phyloP scores from a whole-genome alignment of 1,140 invertebrate species.

The Drosophila miranda region DNA sequence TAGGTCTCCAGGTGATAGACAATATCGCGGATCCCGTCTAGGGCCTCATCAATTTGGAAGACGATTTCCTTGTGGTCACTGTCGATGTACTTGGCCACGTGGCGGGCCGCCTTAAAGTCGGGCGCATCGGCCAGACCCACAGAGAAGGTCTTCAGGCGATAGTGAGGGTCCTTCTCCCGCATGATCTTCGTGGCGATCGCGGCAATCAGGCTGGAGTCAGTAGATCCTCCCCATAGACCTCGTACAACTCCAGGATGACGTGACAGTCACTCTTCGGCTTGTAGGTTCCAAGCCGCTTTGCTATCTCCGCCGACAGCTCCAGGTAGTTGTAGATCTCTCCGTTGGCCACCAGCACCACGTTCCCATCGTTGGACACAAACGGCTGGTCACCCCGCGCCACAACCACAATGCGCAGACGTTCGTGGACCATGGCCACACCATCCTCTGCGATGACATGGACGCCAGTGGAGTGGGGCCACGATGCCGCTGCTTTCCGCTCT shows the following conservation, averaged over 20 bases:
- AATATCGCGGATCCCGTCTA: conserved; percentile 87
- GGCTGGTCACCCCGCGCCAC: conserved; percentile 74
- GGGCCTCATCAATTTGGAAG: conserved; percentile 89
- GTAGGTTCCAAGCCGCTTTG: conserved; percentile 82
- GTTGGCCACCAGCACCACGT: conserved; percentile 71
- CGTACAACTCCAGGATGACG: conserved; percentile 88
- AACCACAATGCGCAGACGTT: conserved; percentile 69
- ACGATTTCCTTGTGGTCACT: conserved; percentile 94
- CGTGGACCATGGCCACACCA: conserved; percentile 77
- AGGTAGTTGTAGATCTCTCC: conserved; percentile 82
- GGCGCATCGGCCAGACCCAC: conserved; percentile 94
- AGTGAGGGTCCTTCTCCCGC: conserved; percentile 65
- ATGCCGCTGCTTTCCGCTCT: conserved; percentile 80
- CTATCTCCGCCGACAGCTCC: conserved; percentile 65
- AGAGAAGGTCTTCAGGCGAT: conserved; percentile 89
- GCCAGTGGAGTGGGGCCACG: conserved; percentile 80
- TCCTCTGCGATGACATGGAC: conserved; percentile 59
- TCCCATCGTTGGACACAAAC: conserved; percentile 64
- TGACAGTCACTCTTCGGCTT: conserved; percentile 91
- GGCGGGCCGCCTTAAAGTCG: conserved; percentile 91
- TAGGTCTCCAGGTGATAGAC: conserved; percentile 93
- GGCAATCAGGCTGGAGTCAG: conserved; percentile 93
- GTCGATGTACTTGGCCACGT: conserved; percentile 91
- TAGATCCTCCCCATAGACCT: conserved; percentile 85
- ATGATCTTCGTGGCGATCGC: conserved; percentile 87